A percentile compares a stretch with the other conserved stretches of the same genome.
Conservation (phyloP, 2,797 vertebrate genomes). For the Nyctibius grandis region DNA sequence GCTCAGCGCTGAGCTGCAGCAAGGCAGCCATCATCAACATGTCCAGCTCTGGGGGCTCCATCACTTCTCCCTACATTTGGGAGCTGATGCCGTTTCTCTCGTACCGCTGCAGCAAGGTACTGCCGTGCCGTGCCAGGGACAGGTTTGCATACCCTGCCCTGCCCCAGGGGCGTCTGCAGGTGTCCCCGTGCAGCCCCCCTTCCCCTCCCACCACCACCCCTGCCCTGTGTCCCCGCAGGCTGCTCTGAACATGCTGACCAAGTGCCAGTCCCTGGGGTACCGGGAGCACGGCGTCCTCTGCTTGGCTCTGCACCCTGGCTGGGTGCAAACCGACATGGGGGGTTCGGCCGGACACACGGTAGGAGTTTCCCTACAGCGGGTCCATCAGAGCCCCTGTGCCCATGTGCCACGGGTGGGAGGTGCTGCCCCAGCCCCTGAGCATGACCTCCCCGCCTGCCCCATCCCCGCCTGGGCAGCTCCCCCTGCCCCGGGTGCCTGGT, state of each 20-base stretch:
- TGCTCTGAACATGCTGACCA: slow-evolving; percentile 55
- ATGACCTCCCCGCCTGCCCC: background rate
- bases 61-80: background rate
- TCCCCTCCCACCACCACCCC: slow-evolving; percentile 22
- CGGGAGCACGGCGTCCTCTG: slow-evolving; percentile 33
- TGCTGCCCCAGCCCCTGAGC: background rate
- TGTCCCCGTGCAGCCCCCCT: background rate
- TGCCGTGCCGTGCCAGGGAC: background rate
- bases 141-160: no score
- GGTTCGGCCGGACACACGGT: fast-evolving
- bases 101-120: slow-evolving; percentile 30
- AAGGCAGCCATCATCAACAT: slow-evolving; percentile 72
- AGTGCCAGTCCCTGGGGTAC: slow-evolving; percentile 32
- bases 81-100: background rate
- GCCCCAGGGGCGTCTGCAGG: fast-evolving
- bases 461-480: background rate
- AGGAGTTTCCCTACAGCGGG: fast-evolving
- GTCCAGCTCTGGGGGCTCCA: slow-evolving; percentile 50
- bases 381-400: background rate
- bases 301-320: slow-evolving; percentile 16
- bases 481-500: background rate
- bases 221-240: background rate
- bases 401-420: no score
- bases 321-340: slow-evolving; percentile 13
- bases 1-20: slow-evolving; percentile 57